These are phyloP conservation scores for Lacanobia wlatinum DNA, from an alignment of 2,888 invertebrate genomes.

Conservation along the genomic window DNA sequence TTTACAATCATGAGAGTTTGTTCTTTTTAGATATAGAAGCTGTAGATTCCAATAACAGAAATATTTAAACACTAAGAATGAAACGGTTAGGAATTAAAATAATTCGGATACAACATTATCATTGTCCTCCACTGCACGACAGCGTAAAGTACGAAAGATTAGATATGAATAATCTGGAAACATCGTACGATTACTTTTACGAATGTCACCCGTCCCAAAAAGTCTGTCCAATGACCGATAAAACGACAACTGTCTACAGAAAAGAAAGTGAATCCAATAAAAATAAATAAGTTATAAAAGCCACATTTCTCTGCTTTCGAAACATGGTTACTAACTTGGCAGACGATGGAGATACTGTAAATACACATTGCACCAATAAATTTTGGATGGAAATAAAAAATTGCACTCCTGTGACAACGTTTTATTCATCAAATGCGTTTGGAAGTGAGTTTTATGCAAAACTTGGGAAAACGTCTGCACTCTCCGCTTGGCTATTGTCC, in stretches of 20 bases:
- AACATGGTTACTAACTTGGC: conserved; percentile 75
- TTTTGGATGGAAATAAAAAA: conserved; percentile 73
- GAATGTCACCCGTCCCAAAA: conserved; percentile 59
- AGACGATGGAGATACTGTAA: conserved; percentile 77
- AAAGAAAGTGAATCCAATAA: conserved; percentile 68
- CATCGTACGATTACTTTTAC: conserved; percentile 67
- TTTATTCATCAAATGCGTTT: conserved; percentile 81
- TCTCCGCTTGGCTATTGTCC: conserved; percentile 77
- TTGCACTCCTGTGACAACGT: conserved; percentile 70
- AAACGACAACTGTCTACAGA: conserved; percentile 62
- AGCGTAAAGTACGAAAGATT: conserved; percentile 58
- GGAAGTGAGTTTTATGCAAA: conserved; percentile 81
- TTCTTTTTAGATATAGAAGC: background rate
- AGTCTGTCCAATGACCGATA: conserved; percentile 68
- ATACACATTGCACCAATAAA: conserved; percentile 80
- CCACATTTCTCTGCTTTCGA: conserved; percentile 69
- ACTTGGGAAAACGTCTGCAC: conserved; percentile 81
- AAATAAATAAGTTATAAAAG: conserved; percentile 68
- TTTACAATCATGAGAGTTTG: background rate
- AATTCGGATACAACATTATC: conserved; percentile 19
- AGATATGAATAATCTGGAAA: conserved; percentile 66
- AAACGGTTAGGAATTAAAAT: conserved; percentile 7
- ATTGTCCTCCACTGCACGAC: conserved; percentile 47
- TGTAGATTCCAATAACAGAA: background rate
- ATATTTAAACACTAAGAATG: background rate